Conservation (phyloP, 2,888 invertebrate genomes). For the Himalopsyche japonica region DNA sequence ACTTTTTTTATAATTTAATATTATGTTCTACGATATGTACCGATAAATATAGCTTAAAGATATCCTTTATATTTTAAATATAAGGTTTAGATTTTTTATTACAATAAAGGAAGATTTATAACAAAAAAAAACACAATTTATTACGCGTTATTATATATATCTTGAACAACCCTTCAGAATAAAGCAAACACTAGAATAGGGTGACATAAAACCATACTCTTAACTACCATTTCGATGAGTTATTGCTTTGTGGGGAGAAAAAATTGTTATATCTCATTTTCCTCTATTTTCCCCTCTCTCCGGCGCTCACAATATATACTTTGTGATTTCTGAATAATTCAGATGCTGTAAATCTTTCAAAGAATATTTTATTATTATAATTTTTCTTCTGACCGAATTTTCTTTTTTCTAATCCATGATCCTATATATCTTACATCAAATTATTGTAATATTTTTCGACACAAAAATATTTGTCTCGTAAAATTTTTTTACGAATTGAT, state of each 20-base stretch:
- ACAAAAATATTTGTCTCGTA: no score
- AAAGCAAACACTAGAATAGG: neutral
- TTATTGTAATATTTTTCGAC: no score
- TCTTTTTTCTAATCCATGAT: neutral
- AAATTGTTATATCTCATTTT: neutral
- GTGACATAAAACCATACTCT: conserved; percentile 1
- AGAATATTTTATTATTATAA: neutral
- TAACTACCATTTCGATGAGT: conserved; percentile 1
- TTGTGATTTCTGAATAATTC: neutral
- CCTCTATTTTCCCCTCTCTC: neutral
- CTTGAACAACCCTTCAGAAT: neutral
- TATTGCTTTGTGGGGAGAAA: neutral
- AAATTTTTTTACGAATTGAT: no score
- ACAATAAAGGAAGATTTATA: no score
- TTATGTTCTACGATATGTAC: no score
- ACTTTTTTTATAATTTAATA: no score
- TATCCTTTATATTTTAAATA: no score
- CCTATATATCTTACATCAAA: no score
- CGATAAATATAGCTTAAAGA: no score
- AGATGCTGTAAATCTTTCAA: neutral
- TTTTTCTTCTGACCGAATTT: neutral
- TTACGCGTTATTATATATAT: neutral
- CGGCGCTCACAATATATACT: neutral
- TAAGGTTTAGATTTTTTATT: no score
- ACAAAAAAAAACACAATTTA: neutral